Base-by-base conservation (phyloP, 2,888 invertebrate species). In the Eremobia ochroleuca region DNA sequence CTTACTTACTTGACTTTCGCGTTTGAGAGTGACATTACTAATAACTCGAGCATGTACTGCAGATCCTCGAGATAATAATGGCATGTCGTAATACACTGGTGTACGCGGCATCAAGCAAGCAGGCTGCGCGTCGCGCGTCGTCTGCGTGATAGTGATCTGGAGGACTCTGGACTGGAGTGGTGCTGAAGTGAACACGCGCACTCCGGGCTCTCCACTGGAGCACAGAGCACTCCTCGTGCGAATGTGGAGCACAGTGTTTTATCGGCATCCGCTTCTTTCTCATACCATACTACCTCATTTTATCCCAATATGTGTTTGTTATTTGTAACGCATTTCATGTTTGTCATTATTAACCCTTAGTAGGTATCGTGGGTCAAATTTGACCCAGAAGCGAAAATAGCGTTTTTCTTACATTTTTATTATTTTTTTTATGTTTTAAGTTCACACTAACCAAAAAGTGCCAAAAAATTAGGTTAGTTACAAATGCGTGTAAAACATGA, bases 121-220 rank as follows among this genome's bases (percentile, higher is more conserved):
- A 40, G 61, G 78, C 78, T 9, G 43, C 78, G 43, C 43, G 21
- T 11, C 28, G 25, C 78, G 43, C 46, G 31, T 6, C 37, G 18
- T n/a, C 49, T 34, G 25, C 66, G 21, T n/a, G 79, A 69, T 70
- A 70, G n/a, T 11, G 31, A 79, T 79, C 79, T 46, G 69, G 31
- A 59, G 76, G 46, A 8, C n/a, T 21, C 28, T 37, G 21, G 11
- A 4, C 21, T 21, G 43, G 64, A 43, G 43, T n/a, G 46, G 31
- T 37, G 21, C 46, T 58, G 25, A 78, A 78, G 55, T 68, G 58
- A 31, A 6, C 46, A 25, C 37, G 43, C 43, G 43, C 28, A 31
- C 73, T 73, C 31, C 25, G 13, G 18, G 46, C 15, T n/a, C 43
- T 15, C 13, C 40, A 43, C 43, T 74, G 28, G 18, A 49, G 40